Percentiles rank a stretch among this genome's conserved stretches.
These are phyloP conservation scores for Takifugu rubripes DNA, from an alignment of 2,797 vertebrate genomes.

Conservation along the genomic window DNA sequence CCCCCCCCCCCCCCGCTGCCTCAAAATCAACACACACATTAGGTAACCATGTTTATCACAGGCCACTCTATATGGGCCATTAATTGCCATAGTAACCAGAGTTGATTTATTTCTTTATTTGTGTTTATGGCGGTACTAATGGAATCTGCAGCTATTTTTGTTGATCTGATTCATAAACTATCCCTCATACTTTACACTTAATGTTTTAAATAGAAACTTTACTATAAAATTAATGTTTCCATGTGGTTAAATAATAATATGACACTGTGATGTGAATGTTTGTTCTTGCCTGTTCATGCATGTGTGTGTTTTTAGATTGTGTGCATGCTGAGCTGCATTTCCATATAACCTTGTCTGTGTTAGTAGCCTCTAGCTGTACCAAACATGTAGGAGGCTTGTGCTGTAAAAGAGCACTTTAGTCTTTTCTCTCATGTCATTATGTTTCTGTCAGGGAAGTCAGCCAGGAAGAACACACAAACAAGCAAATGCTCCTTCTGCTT, in stretches of 20 bases:
- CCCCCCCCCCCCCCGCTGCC: background rate
- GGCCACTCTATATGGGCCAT: constrained; percentile 19
- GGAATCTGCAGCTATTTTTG: too few species aligned
- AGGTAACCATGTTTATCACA: background rate
- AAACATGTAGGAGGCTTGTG: constrained; percentile 11
- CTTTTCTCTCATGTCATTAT: constrained; percentile 8
- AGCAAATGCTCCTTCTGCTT: background rate
- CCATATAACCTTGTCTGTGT: constrained; percentile 60
- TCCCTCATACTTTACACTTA: too few species aligned
- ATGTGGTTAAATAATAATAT: too few species aligned
- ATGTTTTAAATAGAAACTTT: too few species aligned
- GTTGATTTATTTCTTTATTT: background rate
- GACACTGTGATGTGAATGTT: too few species aligned
- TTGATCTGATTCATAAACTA: too few species aligned
- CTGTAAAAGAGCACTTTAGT: constrained; percentile 24
- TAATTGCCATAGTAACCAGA: constrained; percentile 34
- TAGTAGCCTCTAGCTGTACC: constrained; percentile 22
- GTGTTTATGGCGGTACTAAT: background rate
- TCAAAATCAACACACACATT: constrained; percentile 5
- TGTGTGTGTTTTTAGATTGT: background rate
- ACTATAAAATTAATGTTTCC: too few species aligned
- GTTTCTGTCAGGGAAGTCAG: constrained; percentile 13
- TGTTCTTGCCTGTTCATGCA: too few species aligned
- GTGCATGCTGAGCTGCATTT: constrained; percentile 29
- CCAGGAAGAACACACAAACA: background rate